phyloP scores from a whole-genome alignment of 2,113 vertebrate species.

The Prunella himalayana region DNA sequence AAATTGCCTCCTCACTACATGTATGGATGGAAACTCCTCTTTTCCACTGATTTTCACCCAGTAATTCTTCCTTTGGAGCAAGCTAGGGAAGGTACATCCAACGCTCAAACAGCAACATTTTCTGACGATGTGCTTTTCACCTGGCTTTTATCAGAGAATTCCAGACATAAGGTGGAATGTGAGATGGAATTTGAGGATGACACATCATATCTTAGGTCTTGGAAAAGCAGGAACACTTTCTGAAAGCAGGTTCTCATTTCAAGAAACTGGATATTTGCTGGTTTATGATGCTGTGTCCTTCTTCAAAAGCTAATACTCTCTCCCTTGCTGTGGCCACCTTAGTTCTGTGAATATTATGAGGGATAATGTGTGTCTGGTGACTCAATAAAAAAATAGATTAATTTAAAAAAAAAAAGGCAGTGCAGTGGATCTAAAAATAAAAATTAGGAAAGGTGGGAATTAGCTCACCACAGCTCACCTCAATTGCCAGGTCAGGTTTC shows the following conservation, averaged over 20 bases:
- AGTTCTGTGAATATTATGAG: neutral
- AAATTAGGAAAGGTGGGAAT: constrained; percentile 16
- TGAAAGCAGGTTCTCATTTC: neutral
- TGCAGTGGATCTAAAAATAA: neutral
- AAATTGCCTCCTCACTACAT: neutral
- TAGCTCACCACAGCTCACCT: constrained; percentile 27
- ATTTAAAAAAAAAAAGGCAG: neutral
- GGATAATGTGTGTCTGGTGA: neutral
- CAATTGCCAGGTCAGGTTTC: neutral
- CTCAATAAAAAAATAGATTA: neutral
- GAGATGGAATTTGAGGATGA: neutral
- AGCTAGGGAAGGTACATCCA: neutral
- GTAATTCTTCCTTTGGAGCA: neutral
- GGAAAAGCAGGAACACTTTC: neutral
- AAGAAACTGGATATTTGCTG: neutral
- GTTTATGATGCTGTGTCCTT: fast-evolving
- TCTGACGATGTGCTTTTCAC: neutral
- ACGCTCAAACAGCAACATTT: fast-evolving
- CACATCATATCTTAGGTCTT: neutral
- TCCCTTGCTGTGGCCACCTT: neutral
- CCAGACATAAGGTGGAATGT: neutral
- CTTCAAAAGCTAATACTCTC: neutral
- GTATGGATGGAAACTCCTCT: neutral
- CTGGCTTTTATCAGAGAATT: neutral
- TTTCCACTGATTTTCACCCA: neutral